Percentiles rank a stretch among this genome's conserved stretches.
These are phyloP conservation scores for Ramphastos sulfuratus DNA, from an alignment of 2,113 vertebrate genomes.

Conservation along the genomic window DNA sequence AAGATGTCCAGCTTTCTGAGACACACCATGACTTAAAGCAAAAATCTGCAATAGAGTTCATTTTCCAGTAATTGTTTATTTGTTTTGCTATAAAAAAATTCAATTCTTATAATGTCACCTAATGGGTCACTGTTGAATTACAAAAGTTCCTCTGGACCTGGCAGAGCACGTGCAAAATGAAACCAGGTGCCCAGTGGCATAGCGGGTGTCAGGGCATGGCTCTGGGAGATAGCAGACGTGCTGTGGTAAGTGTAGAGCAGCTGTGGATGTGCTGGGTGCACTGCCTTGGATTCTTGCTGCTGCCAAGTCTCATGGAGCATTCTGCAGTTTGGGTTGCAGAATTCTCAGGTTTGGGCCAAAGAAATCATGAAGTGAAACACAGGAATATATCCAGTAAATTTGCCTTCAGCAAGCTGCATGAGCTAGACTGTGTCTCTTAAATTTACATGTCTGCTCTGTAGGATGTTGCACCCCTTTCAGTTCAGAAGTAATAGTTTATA, in stretches of 20 bases:
- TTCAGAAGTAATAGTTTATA: neutral
- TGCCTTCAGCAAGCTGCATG: neutral
- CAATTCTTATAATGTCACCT: neutral
- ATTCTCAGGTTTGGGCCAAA: neutral
- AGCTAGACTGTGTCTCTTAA: neutral
- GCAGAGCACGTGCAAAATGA: neutral
- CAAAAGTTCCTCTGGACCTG: neutral
- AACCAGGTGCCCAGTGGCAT: neutral
- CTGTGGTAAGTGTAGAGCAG: neutral
- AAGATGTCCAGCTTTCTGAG: neutral
- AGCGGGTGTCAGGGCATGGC: neutral
- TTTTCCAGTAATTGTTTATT: neutral
- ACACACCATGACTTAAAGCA: neutral
- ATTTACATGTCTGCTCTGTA: neutral
- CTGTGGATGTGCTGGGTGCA: neutral
- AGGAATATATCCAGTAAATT: neutral
- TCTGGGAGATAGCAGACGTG: neutral
- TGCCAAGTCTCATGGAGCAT: neutral
- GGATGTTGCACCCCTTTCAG: neutral
- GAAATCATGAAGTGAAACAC: neutral
- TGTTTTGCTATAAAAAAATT: accelerated
- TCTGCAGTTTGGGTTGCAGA: neutral
- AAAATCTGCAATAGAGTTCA: neutral
- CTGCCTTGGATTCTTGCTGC: accelerated
- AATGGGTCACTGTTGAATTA: neutral